These are phyloP conservation scores for Carterocephalus palaemon DNA, from an alignment of 2,888 invertebrate species.

Conservation along the genomic window DNA sequence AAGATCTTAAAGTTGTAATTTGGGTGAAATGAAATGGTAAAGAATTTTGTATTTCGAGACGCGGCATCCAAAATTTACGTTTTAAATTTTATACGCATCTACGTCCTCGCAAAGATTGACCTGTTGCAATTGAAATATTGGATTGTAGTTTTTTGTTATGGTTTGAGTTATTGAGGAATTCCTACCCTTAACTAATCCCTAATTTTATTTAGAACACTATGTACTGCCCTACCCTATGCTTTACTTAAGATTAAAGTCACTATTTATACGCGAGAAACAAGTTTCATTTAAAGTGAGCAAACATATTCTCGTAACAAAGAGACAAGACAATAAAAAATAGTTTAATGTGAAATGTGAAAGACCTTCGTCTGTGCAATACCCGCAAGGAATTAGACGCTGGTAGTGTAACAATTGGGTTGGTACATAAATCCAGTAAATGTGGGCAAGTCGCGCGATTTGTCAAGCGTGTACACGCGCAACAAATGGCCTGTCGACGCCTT, in stretches of 20 bases:
- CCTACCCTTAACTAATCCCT: background rate
- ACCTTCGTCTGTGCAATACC: constrained; percentile 14
- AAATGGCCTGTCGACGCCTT: constrained; percentile 74
- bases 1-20: constrained; percentile 1
- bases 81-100: constrained; percentile 14
- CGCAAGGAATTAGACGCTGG: constrained; percentile 52
- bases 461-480: constrained; percentile 74
- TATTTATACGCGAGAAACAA: too few relatives aligned
- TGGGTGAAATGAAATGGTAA: constrained; percentile 1
- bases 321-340: background rate
- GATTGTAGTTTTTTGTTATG: constrained; percentile 7
- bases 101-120: constrained; percentile 17
- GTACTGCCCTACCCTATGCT: too few relatives aligned
- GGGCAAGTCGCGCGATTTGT: constrained; percentile 71
- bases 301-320: too few relatives aligned
- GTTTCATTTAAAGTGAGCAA: too few relatives aligned
- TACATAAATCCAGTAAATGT: constrained; percentile 69
- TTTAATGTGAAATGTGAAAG: background rate
- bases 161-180: constrained; percentile 7
- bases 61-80: constrained; percentile 6
- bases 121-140: constrained; percentile 15
- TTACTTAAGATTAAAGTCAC: too few relatives aligned
- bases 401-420: constrained; percentile 50
- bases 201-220: too few relatives aligned
- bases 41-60: background rate